Evolutionary conservation across 2,113 vertebrate species (phyloP).

Genomic region (Proterorhinus semilunaris): DNA sequence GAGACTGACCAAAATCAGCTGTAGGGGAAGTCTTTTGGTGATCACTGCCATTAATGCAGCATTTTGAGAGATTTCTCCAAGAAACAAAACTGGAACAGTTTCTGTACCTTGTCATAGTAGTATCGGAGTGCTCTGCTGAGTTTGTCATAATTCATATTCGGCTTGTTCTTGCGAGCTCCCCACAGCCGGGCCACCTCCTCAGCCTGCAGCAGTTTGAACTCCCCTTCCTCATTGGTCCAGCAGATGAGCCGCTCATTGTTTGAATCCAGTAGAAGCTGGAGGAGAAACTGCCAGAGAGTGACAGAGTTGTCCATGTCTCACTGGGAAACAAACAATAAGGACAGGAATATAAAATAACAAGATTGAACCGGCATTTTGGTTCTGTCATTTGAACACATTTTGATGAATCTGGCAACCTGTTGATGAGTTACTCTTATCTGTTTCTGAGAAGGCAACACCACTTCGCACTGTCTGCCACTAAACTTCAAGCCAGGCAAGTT

Average conservation of each 20-base stretch:
- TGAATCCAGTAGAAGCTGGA: constrained; percentile 92
- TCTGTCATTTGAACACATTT: background rate
- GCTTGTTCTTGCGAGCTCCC: constrained; percentile 97
- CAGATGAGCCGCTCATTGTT: constrained; percentile 91
- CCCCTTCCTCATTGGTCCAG: constrained; percentile 94
- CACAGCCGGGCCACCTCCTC: constrained; percentile 97
- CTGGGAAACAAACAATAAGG: constrained; percentile 51
- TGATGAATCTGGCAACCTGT: background rate
- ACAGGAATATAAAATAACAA: background rate
- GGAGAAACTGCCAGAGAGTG: constrained; percentile 98
- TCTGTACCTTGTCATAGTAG: constrained; percentile 94
- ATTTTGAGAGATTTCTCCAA: too few species aligned
- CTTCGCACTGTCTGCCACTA: too few species aligned
- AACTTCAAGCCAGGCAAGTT: too few species aligned
- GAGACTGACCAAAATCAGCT: background rate
- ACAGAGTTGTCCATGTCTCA: constrained; percentile 95
- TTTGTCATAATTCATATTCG: constrained; percentile 98
- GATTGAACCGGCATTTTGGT: background rate
- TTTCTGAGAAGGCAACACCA: background rate
- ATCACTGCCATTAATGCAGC: too few species aligned
- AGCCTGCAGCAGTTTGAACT: constrained; percentile 96
- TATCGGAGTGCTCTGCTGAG: constrained; percentile 97
- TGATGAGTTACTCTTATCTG: background rate
- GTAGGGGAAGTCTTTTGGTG: too few species aligned
- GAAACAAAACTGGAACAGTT: background rate